A percentile compares a stretch with the other conserved stretches of the same genome.
These are phyloP conservation scores for Malthinus seriepunctatus DNA, from an alignment of 2,888 invertebrate genomes.

Conservation along the genomic window DNA sequence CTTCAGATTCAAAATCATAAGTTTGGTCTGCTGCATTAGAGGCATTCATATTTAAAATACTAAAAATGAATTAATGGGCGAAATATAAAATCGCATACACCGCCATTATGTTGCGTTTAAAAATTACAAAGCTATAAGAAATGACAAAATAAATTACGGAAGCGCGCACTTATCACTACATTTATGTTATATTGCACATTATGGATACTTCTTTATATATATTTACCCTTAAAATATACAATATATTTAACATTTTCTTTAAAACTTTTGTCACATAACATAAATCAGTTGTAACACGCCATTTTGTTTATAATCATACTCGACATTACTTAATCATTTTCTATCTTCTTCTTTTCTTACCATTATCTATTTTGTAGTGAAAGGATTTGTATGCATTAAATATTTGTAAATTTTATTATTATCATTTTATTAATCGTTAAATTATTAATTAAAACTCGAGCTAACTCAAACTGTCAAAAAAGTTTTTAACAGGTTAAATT, in stretches of 20 bases:
- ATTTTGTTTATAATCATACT: conserved; percentile 36
- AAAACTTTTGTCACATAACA: conserved; percentile 40
- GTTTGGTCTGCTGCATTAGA: conserved; percentile 57
- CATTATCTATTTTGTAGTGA: background rate
- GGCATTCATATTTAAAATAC: conserved; percentile 52
- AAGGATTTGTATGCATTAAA: conserved; percentile 2
- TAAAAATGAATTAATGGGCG: conserved; percentile 28
- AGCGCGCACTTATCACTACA: conserved; percentile 33
- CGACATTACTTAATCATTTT: conserved; percentile 21
- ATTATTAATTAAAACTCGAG: background rate
- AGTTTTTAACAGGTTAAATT: no score
- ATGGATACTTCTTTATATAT: conserved; percentile 25
- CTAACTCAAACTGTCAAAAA: no score
- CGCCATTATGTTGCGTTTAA: conserved; percentile 38
- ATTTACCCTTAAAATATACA: conserved; percentile 28
- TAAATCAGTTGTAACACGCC: conserved; percentile 45
- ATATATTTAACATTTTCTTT: conserved; percentile 35
- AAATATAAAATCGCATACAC: conserved; percentile 38
- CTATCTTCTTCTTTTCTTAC: background rate
- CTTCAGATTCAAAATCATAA: conserved; percentile 87
- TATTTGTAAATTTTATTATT: background rate
- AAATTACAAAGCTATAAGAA: conserved; percentile 29
- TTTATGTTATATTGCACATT: conserved; percentile 47
- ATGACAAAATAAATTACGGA: conserved; percentile 38
- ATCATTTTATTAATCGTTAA: background rate